Evolutionary conservation across 2,797 vertebrate species (phyloP).

Genomic region (Anas bahamensis): DNA sequence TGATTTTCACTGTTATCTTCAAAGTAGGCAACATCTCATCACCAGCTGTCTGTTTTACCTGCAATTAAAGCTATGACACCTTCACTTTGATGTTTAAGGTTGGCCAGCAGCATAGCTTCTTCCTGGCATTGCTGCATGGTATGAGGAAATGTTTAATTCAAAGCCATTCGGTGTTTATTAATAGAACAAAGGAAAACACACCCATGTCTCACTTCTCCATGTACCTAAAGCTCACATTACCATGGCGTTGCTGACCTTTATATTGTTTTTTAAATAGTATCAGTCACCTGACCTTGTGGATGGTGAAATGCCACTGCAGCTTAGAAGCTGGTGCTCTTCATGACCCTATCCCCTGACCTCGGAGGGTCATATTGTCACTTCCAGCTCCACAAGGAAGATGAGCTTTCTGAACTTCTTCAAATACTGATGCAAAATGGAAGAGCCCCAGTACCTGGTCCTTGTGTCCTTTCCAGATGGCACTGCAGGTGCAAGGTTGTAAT

Average conservation of each 20-base stretch:
- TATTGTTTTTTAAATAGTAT: background rate
- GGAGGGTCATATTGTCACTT: background rate
- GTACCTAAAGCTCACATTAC: background rate
- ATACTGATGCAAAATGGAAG: background rate
- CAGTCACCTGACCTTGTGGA: background rate
- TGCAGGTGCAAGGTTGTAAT: background rate
- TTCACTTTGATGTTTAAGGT: slow-evolving; percentile 59
- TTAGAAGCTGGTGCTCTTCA: background rate
- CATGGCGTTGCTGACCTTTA: background rate
- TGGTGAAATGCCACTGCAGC: background rate
- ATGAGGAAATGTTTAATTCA: slow-evolving; percentile 57
- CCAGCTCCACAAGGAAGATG: background rate
- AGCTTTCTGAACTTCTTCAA: background rate
- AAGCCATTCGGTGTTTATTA: slow-evolving; percentile 36
- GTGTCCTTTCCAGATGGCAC: background rate
- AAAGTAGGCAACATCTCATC: slow-evolving; percentile 28
- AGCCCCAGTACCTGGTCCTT: background rate
- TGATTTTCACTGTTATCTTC: slow-evolving; percentile 62
- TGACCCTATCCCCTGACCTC: background rate
- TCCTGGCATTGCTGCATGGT: background rate
- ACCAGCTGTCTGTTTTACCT: slow-evolving; percentile 51
- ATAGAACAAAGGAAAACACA: slow-evolving; percentile 53
- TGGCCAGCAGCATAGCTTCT: slow-evolving; percentile 31
- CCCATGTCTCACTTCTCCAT: background rate
- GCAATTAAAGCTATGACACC: slow-evolving; percentile 46